phyloP scores from a whole-genome alignment of 2,113 vertebrate genomes.

The Nycticryphes semicollaris region DNA sequence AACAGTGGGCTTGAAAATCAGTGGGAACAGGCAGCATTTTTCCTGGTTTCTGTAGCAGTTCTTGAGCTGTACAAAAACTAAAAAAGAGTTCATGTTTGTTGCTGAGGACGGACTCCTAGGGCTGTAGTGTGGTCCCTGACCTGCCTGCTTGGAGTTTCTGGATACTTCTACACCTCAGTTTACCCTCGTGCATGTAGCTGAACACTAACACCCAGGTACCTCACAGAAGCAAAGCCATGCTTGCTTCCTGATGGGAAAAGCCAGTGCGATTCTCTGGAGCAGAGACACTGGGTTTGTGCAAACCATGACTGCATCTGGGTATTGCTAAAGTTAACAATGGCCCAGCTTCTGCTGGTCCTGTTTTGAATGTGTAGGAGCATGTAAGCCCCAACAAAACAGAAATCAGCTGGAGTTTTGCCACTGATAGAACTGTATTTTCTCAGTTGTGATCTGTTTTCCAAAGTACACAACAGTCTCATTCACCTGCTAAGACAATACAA shows the following conservation, averaged over 20 bases:
- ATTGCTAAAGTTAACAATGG: not conserved
- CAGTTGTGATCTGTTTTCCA: not conserved
- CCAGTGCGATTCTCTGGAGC: not conserved
- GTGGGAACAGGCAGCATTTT: not conserved
- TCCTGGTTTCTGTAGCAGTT: not conserved
- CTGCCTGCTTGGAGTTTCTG: not conserved
- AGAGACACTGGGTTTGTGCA: not conserved
- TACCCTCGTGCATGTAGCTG: not conserved
- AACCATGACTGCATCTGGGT: not conserved
- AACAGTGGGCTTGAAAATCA: conserved; percentile 14
- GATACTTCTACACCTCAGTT: not conserved
- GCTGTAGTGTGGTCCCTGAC: not conserved
- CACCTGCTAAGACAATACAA: not conserved
- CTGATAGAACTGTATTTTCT: not conserved
- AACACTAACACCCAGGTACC: not conserved
- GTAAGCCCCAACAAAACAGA: not conserved
- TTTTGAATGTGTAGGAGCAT: not conserved
- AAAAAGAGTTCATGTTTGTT: not conserved
- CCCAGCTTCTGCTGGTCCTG: not conserved
- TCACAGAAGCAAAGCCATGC: not conserved
- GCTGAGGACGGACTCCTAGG: not conserved
- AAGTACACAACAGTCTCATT: not conserved
- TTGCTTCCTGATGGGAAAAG: not conserved
- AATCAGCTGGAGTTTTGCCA: not conserved
- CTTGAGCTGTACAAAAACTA: not conserved